phyloP scores from a whole-genome alignment of 2,888 invertebrate genomes.

The Phaedon cochleariae region DNA sequence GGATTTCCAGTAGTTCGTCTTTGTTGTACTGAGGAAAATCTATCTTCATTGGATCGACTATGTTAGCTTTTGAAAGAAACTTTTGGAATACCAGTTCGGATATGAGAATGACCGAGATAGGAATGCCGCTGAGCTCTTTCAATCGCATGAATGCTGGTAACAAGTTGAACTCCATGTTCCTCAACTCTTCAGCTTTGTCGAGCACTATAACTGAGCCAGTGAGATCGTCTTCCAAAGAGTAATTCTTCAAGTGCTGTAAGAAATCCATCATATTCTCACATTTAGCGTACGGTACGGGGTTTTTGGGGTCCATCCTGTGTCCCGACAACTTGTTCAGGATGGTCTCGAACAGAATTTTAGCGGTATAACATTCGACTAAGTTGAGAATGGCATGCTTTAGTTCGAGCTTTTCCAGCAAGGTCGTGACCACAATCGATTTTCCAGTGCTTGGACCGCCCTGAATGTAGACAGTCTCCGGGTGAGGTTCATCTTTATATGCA shows the following conservation, averaged over 20 bases:
- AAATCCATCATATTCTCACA: conserved; percentile 78
- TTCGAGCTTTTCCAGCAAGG: conserved; percentile 67
- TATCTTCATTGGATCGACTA: conserved; percentile 75
- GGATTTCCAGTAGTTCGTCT: conserved; percentile 69
- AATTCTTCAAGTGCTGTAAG: conserved; percentile 58
- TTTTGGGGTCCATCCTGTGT: conserved; percentile 57
- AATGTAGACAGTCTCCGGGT: conserved; percentile 77
- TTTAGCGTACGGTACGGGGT: conserved; percentile 62
- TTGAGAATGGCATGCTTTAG: conserved; percentile 74
- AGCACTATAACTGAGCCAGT: conserved; percentile 73
- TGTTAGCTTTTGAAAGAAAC: conserved; percentile 75
- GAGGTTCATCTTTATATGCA: conserved; percentile 68
- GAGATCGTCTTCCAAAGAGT: conserved; percentile 53
- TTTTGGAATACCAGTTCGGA: conserved; percentile 85
- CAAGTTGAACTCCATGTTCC: conserved; percentile 77
- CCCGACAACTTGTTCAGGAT: conserved; percentile 70
- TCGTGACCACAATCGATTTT: conserved; percentile 76
- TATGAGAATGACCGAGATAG: conserved; percentile 79
- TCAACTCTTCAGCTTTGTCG: conserved; percentile 82
- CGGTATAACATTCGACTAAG: conserved; percentile 83
- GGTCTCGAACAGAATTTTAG: conserved; percentile 79
- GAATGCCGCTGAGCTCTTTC: conserved; percentile 75
- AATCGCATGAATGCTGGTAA: conserved; percentile 77
- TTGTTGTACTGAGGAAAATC: conserved; percentile 84
- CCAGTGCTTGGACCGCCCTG: conserved; percentile 88